Evolutionary conservation across 1,140 invertebrate species (phyloP), one percentile per base, ranked within the genome.

Genomic region (Mizuhopecten yessoensis): DNA sequence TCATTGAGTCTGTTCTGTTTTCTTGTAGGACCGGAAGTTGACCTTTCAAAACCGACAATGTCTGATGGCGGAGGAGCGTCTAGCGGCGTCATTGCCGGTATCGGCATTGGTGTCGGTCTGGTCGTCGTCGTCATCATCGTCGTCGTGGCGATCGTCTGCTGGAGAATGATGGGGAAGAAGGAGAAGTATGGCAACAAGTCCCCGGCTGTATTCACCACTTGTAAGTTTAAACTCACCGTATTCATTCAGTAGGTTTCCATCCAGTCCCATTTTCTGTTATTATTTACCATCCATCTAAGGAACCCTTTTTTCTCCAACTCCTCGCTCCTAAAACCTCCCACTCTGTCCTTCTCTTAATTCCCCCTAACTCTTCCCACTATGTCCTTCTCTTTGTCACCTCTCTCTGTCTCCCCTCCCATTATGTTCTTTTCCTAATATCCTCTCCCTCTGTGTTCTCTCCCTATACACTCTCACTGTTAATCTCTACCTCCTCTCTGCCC

Each of bases 61-160:
- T 75, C 57, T 75, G 57, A 75, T n/a, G 57, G 57, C 23, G 57
- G 57, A n/a, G n/a, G n/a, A 1, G 23, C 57, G 57, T 75, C 57
- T n/a, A 29, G 23, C n/a, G 57, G 57, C 57, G 57, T 75, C 57
- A n/a, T 75, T 75, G 57, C 29, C 57, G 57, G 57, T 0, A n/a
- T 75, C 57, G 57, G 57, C 57, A 75, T 75, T 75, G 57, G 57
- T n/a, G 57, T 75, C 57, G 57, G 57, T 7, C 57, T 75, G 0
- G 57, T 75, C 57, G 57, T 75, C 57, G 57, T 75, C 17, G 57
- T 75, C 57, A 29, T 75, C 57, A n/a, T 75, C 11, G 29, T 75
- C 57, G 57, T 75, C n/a, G 57, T 75, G 0, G 57, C 57, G 23
- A 75, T 75, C 57, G 57, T 75, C 57, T 75, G 57, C 57, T 75